Conservation (phyloP, 2,113 vertebrate genomes). For the Tringa solitaria region DNA sequence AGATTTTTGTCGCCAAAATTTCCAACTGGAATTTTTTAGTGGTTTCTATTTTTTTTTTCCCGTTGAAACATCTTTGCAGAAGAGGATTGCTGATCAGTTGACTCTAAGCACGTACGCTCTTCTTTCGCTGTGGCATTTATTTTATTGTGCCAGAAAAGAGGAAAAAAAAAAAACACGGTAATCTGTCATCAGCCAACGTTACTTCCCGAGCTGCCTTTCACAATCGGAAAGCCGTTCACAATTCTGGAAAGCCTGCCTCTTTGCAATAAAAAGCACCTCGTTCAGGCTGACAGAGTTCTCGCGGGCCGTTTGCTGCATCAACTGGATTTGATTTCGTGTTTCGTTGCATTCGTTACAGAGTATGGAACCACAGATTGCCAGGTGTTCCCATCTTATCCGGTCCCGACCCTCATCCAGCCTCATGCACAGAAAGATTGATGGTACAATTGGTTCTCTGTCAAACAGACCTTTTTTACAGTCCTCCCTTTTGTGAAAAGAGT, state of each 20-base stretch:
- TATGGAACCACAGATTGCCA: conserved; percentile 56
- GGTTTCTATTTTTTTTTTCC: not conserved
- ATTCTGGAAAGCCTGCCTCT: not conserved
- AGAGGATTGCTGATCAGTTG: conserved; percentile 18
- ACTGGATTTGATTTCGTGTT: not conserved
- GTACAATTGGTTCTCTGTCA: conserved; percentile 2
- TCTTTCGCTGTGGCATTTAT: conserved; percentile 17
- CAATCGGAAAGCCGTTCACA: not conserved
- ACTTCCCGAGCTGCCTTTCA: conserved; percentile 23
- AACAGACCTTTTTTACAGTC: not conserved
- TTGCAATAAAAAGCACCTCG: not conserved
- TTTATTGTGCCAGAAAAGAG: conserved; percentile 31
- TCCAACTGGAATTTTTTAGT: conserved; percentile 37
- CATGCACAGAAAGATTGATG: conserved; percentile 3
- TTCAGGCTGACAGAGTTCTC: conserved; percentile 7
- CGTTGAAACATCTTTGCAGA: conserved; percentile 36
- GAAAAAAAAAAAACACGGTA: not conserved
- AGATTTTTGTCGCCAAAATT: conserved; percentile 46
- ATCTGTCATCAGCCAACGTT: not conserved
- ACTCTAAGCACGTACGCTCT: conserved; percentile 3
- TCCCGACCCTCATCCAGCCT: conserved; percentile 18
- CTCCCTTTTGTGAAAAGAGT: conserved; percentile 22
- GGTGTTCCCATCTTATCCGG: conserved; percentile 15
- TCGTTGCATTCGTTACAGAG: conserved; percentile 42
- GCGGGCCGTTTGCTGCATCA: not conserved